These are phyloP conservation scores for Ardeotis arabs DNA, from an alignment of 2,113 vertebrate species.

Conservation along the genomic window DNA sequence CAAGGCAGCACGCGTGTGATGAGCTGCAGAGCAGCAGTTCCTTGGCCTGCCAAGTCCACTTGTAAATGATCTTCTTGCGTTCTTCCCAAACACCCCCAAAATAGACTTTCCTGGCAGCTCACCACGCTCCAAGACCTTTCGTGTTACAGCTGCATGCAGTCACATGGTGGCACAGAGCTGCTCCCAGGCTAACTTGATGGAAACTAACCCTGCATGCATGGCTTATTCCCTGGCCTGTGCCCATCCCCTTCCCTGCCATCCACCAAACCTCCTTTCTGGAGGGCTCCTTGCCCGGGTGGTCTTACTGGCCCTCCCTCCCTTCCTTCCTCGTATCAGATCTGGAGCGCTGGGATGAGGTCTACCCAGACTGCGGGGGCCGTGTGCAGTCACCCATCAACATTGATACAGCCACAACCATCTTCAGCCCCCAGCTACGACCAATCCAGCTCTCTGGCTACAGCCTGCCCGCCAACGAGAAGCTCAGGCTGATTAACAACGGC, in stretches of 20 bases:
- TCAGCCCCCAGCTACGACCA: slow-evolving; percentile 39
- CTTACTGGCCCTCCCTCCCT: neutral
- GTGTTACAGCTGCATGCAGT: neutral
- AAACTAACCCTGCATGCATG: neutral
- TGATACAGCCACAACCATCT: neutral
- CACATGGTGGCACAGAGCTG: neutral
- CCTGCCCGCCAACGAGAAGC: neutral
- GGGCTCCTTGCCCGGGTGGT: fast-evolving
- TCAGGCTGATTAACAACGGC: slow-evolving; percentile 75
- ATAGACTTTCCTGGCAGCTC: slow-evolving; percentile 60
- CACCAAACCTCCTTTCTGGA: neutral
- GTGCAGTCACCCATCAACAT: slow-evolving; percentile 79
- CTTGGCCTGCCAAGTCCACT: neutral
- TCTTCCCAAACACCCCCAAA: slow-evolving; percentile 56
- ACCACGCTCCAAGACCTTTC: neutral
- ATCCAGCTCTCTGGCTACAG: slow-evolving; percentile 70
- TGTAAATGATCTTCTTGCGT: slow-evolving; percentile 27
- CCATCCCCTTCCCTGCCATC: neutral
- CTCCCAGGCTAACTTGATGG: neutral
- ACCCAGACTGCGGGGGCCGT: slow-evolving; percentile 1
- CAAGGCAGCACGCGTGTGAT: neutral
- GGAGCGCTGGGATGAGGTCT: slow-evolving; percentile 43
- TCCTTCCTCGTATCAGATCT: neutral
- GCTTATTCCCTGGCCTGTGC: neutral
- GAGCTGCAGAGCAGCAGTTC: neutral